Conservation (phyloP, 2,113 vertebrate species). For the Rattus rattus region DNA sequence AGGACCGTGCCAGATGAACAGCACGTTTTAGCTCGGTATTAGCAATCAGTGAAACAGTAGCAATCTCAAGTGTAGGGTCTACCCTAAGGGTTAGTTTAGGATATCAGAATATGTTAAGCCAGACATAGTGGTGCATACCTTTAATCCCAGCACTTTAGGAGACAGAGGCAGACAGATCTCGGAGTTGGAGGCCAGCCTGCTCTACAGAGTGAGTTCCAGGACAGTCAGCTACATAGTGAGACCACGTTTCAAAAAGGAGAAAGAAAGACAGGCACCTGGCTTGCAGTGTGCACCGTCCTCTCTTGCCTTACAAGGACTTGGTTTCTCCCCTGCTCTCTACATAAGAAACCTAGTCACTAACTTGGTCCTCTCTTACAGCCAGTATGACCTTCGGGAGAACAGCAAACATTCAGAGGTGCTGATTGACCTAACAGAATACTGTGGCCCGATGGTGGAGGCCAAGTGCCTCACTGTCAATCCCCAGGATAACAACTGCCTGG, state of each 20-base stretch:
- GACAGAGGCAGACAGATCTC: neutral
- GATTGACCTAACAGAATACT: slow-evolving; percentile 98
- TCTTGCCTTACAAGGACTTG: neutral
- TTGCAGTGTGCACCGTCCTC: neutral
- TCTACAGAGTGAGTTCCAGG: neutral
- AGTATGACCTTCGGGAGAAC: slow-evolving; percentile 98
- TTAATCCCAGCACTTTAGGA: neutral
- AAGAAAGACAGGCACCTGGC: neutral
- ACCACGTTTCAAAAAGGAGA: neutral
- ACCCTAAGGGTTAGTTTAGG: neutral
- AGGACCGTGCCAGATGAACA: neutral
- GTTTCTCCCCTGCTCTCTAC: neutral
- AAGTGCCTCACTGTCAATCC: slow-evolving; percentile 98
- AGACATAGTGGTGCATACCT: neutral
- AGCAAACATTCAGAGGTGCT: slow-evolving; percentile 97
- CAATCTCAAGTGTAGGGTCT: neutral
- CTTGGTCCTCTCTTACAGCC: slow-evolving; percentile 85
- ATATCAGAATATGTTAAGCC: neutral
- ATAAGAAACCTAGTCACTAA: neutral
- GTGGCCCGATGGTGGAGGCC: slow-evolving; percentile 97
- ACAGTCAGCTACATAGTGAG: neutral
- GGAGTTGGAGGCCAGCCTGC: neutral
- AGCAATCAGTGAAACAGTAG: neutral
- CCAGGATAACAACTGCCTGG: slow-evolving; percentile 97
- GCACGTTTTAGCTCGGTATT: slow-evolving; percentile 22